A percentile compares a stretch with the other conserved stretches of the same genome.
These are phyloP conservation scores for Oryctes rhinoceros DNA, from an alignment of 1,140 invertebrate species.

Conservation along the genomic window DNA sequence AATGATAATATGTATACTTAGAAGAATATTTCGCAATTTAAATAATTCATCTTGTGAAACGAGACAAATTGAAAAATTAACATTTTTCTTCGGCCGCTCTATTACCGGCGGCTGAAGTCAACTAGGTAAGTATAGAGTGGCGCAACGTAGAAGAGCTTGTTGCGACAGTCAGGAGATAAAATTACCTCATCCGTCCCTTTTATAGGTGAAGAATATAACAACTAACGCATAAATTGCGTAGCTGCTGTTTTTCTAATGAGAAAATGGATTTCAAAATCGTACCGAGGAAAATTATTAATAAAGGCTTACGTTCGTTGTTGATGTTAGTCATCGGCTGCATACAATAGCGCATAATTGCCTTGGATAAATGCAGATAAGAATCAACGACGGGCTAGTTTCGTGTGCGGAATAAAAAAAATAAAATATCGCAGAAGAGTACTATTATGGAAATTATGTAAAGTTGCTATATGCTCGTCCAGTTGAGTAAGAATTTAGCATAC, in stretches of 20 bases:
- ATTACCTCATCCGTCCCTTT: constrained; percentile 23
- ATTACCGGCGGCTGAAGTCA: background rate
- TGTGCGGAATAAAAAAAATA: too few relatives aligned
- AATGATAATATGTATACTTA: background rate
- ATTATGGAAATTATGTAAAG: too few relatives aligned
- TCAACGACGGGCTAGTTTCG: too few relatives aligned
- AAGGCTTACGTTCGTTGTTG: background rate
- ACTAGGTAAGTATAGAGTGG: background rate
- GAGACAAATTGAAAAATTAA: constrained; percentile 34
- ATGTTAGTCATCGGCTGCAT: background rate
- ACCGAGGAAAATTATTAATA: constrained; percentile 9
- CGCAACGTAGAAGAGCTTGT: background rate
- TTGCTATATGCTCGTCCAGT: too few relatives aligned
- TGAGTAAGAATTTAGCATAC: too few relatives aligned
- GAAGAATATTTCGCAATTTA: constrained; percentile 9
- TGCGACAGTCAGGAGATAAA: background rate
- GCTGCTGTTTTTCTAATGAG: background rate
- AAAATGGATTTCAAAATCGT: background rate
- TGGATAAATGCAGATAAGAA: background rate
- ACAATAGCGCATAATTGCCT: background rate
- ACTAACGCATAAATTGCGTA: background rate
- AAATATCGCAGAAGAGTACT: too few relatives aligned
- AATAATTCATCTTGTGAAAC: constrained; percentile 29
- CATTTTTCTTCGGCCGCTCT: background rate
- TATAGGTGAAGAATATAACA: constrained; percentile 17